A percentile compares a stretch with the other conserved stretches of the same genome.
These are phyloP conservation scores for Diachasma alloeum DNA, from an alignment of 1,140 invertebrate genomes.

Conservation along the genomic window DNA sequence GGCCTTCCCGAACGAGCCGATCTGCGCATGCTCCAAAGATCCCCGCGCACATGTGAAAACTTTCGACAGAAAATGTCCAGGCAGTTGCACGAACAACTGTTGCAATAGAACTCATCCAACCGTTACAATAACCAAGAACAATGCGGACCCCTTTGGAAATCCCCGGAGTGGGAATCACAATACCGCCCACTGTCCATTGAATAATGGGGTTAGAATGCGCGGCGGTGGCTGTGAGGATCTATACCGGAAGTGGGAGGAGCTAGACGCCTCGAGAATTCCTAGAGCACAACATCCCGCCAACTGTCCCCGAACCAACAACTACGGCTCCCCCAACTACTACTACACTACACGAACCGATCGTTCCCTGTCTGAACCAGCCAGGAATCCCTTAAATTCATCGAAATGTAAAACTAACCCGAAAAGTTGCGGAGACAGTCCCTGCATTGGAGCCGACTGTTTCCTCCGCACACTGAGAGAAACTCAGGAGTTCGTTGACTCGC, in stretches of 20 bases:
- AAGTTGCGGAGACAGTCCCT: constrained; percentile 39
- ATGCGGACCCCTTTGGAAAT: constrained; percentile 31
- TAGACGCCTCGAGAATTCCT: not conserved
- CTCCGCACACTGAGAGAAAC: constrained; percentile 50
- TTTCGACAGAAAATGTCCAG: constrained; percentile 32
- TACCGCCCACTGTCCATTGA: not conserved
- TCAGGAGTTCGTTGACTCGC: constrained; percentile 53
- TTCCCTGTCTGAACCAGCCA: too few species aligned
- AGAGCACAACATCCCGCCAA: not conserved
- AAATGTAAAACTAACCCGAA: not conserved
- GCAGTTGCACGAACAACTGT: constrained; percentile 39
- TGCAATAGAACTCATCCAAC: constrained; percentile 33
- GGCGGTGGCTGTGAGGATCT: constrained; percentile 24
- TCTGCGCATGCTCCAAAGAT: constrained; percentile 32
- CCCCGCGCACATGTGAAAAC: constrained; percentile 1
- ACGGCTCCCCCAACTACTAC: not conserved
- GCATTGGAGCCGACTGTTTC: constrained; percentile 44
- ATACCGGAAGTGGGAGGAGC: not conserved
- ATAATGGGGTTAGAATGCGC: not conserved
- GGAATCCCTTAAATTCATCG: not conserved
- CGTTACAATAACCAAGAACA: not conserved
- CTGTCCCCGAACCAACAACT: not conserved
- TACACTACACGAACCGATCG: not conserved
- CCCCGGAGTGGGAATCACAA: constrained; percentile 19
- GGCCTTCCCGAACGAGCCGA: constrained; percentile 46